These are phyloP conservation scores for Gasterosteus nipponicus DNA, from an alignment of 2,113 vertebrate species.

Conservation along the genomic window DNA sequence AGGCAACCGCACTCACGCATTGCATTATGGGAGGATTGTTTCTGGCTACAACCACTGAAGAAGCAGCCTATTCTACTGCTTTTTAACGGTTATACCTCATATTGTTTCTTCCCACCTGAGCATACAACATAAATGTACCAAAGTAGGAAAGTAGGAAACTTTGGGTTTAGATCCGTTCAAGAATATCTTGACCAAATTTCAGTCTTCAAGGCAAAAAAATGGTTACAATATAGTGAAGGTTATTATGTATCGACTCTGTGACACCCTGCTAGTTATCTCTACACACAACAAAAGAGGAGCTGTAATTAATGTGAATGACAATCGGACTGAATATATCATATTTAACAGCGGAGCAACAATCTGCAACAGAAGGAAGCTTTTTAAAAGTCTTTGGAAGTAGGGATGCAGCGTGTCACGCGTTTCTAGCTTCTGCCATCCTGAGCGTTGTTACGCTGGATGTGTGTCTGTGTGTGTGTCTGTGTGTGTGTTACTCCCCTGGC, in stretches of 20 bases:
- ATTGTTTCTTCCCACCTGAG: neutral
- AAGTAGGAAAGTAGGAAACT: neutral
- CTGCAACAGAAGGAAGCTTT: neutral
- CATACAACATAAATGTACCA: neutral
- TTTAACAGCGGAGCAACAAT: neutral
- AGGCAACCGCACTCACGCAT: neutral
- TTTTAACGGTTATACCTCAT: neutral
- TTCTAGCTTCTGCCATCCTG: neutral
- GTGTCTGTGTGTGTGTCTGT: conserved; percentile 19
- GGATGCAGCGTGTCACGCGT: neutral
- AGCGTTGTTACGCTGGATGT: conserved; percentile 1
- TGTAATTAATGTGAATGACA: neutral
- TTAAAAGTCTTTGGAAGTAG: conserved; percentile 3
- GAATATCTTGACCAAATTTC: neutral
- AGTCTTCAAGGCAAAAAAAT: neutral
- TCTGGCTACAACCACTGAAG: neutral
- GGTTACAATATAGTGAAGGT: neutral
- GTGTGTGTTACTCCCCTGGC: conserved; percentile 38
- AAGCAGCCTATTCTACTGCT: neutral
- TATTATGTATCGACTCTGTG: neutral
- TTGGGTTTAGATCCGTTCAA: neutral
- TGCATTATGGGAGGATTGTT: neutral
- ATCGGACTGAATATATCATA: neutral
- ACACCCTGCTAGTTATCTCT: neutral
- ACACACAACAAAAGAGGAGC: neutral